Conservation (phyloP, 1,140 invertebrate species). For the Pseudomyrmex dendroicus region DNA sequence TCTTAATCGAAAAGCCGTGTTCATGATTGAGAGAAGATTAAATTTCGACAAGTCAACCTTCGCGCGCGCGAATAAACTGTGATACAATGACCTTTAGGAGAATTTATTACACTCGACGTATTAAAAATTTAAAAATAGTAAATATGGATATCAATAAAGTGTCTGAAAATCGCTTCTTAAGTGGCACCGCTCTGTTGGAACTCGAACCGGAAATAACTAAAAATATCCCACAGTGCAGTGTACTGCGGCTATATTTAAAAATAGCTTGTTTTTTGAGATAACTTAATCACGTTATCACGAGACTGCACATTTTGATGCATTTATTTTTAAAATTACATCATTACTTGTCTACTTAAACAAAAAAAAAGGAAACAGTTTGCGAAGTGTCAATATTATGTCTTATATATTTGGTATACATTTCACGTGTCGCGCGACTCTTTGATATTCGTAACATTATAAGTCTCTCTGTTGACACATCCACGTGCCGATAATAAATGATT, state of each 20-base stretch:
- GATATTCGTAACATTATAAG: constrained; percentile 13
- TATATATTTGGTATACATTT: neutral
- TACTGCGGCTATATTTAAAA: neutral
- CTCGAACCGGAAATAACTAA: too few relatives aligned
- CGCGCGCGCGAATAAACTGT: neutral
- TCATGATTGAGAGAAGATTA: neutral
- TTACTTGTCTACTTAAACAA: neutral
- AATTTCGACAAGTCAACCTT: constrained; percentile 1
- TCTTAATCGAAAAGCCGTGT: neutral
- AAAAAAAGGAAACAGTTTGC: neutral
- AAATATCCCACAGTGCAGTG: too few relatives aligned
- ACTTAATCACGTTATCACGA: neutral
- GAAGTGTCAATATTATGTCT: too few relatives aligned
- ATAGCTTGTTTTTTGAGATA: neutral
- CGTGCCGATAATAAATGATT: constrained; percentile 36
- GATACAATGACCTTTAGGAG: constrained; percentile 1
- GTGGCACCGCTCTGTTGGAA: too few relatives aligned
- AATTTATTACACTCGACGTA: neutral
- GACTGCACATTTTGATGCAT: too few relatives aligned
- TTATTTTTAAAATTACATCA: neutral
- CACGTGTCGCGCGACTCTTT: neutral
- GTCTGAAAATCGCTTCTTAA: too few relatives aligned
- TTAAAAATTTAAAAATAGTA: too few relatives aligned
- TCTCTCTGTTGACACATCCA: constrained; percentile 33
- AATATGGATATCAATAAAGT: neutral